These are phyloP conservation scores for Sciaenops ocellatus DNA, from an alignment of 2,797 vertebrate species.

Conservation along the genomic window DNA sequence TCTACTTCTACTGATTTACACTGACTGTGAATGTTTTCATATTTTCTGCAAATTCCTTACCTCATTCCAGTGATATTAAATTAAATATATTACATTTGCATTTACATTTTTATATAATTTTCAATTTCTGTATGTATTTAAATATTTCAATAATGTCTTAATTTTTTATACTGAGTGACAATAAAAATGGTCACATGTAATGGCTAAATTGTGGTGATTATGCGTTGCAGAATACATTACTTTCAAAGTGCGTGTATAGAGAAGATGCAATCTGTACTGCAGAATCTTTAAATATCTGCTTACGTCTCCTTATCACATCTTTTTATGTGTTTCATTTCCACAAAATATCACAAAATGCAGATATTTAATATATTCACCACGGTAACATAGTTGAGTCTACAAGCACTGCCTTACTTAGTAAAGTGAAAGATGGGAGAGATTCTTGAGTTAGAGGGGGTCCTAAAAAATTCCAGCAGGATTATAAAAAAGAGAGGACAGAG, in stretches of 20 bases:
- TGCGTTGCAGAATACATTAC: neutral
- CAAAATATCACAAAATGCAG: neutral
- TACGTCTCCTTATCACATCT: neutral
- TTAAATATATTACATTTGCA: neutral
- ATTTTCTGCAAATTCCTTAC: conserved; percentile 3
- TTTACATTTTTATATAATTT: neutral
- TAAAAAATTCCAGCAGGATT: neutral
- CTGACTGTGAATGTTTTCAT: conserved; percentile 9
- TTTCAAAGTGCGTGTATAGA: rapidly evolving
- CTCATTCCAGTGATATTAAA: conserved; percentile 1
- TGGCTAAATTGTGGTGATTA: neutral
- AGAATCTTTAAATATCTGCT: neutral
- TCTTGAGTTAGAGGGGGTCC: neutral
- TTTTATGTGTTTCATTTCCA: neutral
- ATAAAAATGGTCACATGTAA: conserved; percentile 28
- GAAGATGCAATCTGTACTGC: neutral
- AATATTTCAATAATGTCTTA: conserved; percentile 23
- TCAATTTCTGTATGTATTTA: conserved; percentile 11
- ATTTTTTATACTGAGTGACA: conserved; percentile 4
- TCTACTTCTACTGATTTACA: neutral
- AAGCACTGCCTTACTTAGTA: neutral
- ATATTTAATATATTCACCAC: neutral
- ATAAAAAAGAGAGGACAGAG: neutral
- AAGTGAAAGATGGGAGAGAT: neutral
- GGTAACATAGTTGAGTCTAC: neutral